Evolutionary conservation across 2,888 invertebrate species (phyloP).

Genomic region (Acanthosepion pharaonis): DNA sequence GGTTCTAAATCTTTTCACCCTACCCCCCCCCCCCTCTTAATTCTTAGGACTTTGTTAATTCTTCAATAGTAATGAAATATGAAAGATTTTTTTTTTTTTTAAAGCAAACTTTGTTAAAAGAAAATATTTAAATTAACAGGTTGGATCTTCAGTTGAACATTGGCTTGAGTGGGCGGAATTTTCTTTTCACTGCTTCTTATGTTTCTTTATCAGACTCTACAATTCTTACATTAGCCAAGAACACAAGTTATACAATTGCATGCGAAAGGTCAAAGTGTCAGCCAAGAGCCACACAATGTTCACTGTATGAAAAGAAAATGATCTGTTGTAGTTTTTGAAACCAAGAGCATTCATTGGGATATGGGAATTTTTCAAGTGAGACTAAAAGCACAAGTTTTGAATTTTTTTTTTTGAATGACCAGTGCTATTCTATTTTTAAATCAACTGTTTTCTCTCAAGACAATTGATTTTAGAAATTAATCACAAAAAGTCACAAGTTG

Average conservation of each 20-base stretch:
- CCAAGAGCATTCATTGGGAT: neutral
- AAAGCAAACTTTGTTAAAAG: neutral
- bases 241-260: neutral
- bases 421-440: too few species aligned
- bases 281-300: neutral
- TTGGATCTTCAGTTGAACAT: neutral
- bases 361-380: neutral
- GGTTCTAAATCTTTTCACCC: too few species aligned
- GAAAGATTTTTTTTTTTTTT: too few species aligned
- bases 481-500: too few species aligned
- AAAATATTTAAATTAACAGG: neutral
- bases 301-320: neutral
- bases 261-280: too few species aligned
- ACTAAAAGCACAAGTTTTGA: too few species aligned
- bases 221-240: neutral
- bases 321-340: neutral
- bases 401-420: too few species aligned
- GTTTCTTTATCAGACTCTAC: neutral
- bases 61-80: too few species aligned
- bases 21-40: too few species aligned
- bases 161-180: neutral
- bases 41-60: too few species aligned
- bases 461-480: too few species aligned
- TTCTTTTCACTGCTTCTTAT: neutral
- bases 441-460: too few species aligned